Percentiles rank a stretch among this genome's conserved stretches.
phyloP scores from a whole-genome alignment of 2,797 vertebrate species.

The Ispidina lecontei region DNA sequence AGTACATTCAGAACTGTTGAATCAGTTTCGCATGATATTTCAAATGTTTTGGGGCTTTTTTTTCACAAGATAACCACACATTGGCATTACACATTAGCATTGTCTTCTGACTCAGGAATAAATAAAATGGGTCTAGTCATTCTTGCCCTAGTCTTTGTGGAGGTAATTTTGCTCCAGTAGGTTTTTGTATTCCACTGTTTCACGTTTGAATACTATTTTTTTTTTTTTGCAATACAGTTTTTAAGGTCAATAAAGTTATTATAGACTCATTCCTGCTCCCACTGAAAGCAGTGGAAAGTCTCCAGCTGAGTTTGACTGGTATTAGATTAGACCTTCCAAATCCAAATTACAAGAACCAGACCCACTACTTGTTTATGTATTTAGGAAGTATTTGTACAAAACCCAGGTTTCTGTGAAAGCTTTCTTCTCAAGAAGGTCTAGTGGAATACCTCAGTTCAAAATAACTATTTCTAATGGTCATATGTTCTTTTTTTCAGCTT shows the following conservation, averaged over 20 bases:
- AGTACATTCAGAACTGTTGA: not conserved
- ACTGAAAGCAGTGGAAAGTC: not conserved
- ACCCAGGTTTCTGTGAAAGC: not conserved
- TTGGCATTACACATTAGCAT: not conserved
- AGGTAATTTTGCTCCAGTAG: not conserved
- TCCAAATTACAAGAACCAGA: not conserved
- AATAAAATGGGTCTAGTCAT: not conserved
- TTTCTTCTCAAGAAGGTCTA: not conserved
- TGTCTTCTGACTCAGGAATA: not conserved
- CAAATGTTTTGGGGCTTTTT: not conserved
- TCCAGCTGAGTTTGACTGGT: not conserved
- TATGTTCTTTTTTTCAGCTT: slow-evolving; percentile 84
- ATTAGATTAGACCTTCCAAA: not conserved
- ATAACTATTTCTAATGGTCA: not conserved
- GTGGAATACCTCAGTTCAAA: not conserved
- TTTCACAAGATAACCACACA: not conserved
- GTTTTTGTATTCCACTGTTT: not conserved
- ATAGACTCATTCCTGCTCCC: not conserved
- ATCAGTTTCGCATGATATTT: not conserved
- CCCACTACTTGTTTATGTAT: not conserved
- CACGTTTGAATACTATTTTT: not conserved
- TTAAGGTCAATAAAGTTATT: not conserved
- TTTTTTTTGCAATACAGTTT: not conserved
- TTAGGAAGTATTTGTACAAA: not conserved
- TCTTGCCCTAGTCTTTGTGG: not conserved